These are phyloP conservation scores for Drosophila setifemur DNA, from an alignment of 1,140 invertebrate genomes.

Conservation along the genomic window DNA sequence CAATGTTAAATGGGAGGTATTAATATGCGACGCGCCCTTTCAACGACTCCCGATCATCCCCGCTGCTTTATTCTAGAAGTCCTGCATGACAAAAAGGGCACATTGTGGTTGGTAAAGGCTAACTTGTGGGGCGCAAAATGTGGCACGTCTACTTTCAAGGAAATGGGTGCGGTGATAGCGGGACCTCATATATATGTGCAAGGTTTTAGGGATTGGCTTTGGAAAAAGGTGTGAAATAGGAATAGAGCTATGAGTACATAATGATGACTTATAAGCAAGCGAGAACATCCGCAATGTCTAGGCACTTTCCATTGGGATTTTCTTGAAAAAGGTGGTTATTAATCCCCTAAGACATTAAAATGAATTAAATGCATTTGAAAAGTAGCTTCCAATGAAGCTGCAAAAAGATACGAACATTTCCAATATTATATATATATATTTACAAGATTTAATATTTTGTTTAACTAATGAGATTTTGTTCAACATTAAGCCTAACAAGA, in stretches of 20 bases:
- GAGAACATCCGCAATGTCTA: conserved; percentile 10
- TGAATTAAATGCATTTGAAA: not conserved
- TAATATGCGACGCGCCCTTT: conserved; percentile 74
- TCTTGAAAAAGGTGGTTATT: not conserved
- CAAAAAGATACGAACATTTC: too few species aligned
- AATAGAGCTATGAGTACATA: conserved; percentile 40
- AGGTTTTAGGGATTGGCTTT: conserved; percentile 76
- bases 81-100: conserved; percentile 41
- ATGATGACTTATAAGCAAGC: conserved; percentile 40
- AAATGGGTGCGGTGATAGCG: conserved; percentile 23
- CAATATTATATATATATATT: too few species aligned
- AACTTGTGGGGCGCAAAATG: conserved; percentile 70
- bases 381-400: not conserved
- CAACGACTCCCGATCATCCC: conserved; percentile 70
- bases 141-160: conserved; percentile 42
- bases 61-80: conserved; percentile 3
- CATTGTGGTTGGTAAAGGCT: conserved; percentile 55
- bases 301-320: not conserved
- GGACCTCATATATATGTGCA: conserved; percentile 14
- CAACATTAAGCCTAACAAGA: too few species aligned
- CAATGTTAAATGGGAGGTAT: conserved; percentile 30
- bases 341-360: not conserved
- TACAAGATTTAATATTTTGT: too few species aligned
- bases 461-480: too few species aligned
- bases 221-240: conserved; percentile 69